A percentile compares a stretch with the other conserved stretches of the same genome.
Conservation (phyloP, 1,140 invertebrate genomes). For the Caerostris extrusa region DNA sequence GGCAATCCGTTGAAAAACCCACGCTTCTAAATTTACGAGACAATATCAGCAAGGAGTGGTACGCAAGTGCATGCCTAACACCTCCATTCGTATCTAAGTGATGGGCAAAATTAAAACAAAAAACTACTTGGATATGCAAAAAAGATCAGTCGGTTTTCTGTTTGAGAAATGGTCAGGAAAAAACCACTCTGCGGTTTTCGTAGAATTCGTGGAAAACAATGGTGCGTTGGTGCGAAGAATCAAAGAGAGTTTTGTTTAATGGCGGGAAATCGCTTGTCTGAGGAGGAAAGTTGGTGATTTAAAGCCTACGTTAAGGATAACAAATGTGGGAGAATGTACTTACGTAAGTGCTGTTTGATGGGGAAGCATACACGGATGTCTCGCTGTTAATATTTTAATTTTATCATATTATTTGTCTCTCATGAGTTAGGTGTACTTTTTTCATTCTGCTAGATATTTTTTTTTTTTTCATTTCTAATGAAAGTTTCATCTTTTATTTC, state of each 20-base stretch:
- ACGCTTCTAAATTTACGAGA: constrained; percentile 22
- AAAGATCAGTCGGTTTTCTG: not conserved
- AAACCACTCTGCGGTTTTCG: not conserved
- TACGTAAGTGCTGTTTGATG: not conserved
- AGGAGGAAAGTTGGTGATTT: not conserved
- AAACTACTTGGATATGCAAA: not conserved
- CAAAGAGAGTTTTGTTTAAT: not conserved
- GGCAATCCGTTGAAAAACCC: not conserved
- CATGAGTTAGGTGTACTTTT: too few relatives aligned
- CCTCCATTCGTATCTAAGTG: not conserved
- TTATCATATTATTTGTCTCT: too few relatives aligned
- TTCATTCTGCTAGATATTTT: too few relatives aligned
- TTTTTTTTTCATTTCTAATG: too few relatives aligned
- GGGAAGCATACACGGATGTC: not conserved
- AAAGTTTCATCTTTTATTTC: too few relatives aligned
- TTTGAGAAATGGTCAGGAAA: not conserved
- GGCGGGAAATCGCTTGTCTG: not conserved
- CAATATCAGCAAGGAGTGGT: not conserved
- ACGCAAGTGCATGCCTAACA: not conserved
- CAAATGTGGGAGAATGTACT: not conserved
- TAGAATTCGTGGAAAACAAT: not conserved
- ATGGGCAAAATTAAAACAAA: not conserved
- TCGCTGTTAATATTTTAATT: not conserved
- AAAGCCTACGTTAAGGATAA: not conserved
- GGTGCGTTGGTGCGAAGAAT: not conserved